Percentiles rank a stretch among this genome's conserved stretches.
These are phyloP conservation scores for Stegastes partitus DNA, from an alignment of 2,113 vertebrate species.

Conservation along the genomic window DNA sequence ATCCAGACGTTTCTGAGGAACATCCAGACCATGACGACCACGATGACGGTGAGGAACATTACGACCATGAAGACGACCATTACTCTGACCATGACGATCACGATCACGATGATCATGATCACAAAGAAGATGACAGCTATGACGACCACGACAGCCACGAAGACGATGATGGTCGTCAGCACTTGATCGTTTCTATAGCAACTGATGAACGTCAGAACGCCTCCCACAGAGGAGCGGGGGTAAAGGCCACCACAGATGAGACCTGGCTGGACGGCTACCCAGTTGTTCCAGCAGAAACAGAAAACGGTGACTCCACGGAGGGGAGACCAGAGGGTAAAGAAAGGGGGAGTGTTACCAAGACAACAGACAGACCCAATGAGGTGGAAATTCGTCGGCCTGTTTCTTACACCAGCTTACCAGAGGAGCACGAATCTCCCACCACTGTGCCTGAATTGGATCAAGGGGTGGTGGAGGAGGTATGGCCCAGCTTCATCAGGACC, in stretches of 20 bases:
- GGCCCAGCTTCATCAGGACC: constrained; percentile 61
- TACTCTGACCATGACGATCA: constrained; percentile 23
- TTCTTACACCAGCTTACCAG: constrained; percentile 67
- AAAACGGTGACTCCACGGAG: constrained; percentile 79
- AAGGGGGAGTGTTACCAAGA: constrained; percentile 36
- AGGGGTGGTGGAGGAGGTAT: constrained; percentile 15
- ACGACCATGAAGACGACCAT: constrained; percentile 14
- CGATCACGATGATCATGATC: constrained; percentile 20
- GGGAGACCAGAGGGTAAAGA: constrained; percentile 11
- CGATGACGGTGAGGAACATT: constrained; percentile 3
- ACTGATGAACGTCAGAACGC: constrained; percentile 71
- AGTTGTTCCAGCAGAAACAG: constrained; percentile 82
- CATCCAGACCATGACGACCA: constrained; percentile 37
- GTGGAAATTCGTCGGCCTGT: constrained; percentile 69
- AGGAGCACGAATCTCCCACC: constrained; percentile 53
- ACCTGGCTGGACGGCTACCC: constrained; percentile 95
- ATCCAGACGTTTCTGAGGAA: constrained; percentile 41
- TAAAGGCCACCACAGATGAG: constrained; percentile 83
- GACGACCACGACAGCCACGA: constrained; percentile 54
- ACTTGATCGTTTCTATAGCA: constrained; percentile 63
- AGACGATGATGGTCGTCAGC: constrained; percentile 36
- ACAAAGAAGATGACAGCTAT: constrained; percentile 32
- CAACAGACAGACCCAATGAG: constrained; percentile 78
- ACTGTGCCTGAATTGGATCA: constrained; percentile 28
- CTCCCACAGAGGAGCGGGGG: constrained; percentile 68